Base-by-base conservation (phyloP, 2,113 vertebrate genomes). In the Tor tambroides region DNA sequence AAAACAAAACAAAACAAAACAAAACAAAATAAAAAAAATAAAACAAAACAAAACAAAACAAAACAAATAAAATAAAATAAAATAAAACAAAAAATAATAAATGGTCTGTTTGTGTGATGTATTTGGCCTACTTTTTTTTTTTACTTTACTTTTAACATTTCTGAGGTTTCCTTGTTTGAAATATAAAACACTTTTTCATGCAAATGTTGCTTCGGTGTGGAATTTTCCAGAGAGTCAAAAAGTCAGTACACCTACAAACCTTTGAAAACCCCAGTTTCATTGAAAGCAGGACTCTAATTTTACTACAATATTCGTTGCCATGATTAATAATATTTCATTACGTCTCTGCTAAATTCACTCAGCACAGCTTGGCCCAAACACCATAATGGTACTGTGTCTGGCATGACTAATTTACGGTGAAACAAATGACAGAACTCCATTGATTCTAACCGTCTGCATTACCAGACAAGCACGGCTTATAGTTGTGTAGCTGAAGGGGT, bases 311-410 rank as follows among this genome's bases (percentile, higher is more conserved):
- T 84, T 61, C 28, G 19, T 84, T 59, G 21, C 69, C 83, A 63
- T 80, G 63, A 84, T 65, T 72, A 30, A 61, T 84, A 87, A 79
- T 79, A 78, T 67, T 72, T 84, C 17, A 84, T 84, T 51, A 61
- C 8, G 3, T n/a, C 56, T 61, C 56, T 61, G 56, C 23, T 61
- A 51, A 35, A 59, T 56, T 21, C 26, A 67, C 61, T 67, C 75
- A 85, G 84, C 46, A 67, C 49, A 6, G 4, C 41, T 78, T 35
- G 23, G 19, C 46, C 12, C 19, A 54, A 78, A 61, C 43, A 85
- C 26, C 5, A 54, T 54, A 77, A 78, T 35, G 32, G 30, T 2
- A 59, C 6, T 79, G 63, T 19, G 63, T 77, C 65, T 75, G 49
- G 82, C 74, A 74, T 51, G 41, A 63, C 61, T 74, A 67, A 83